Conservation (phyloP, 1,140 invertebrate species). For the Hestina assimilis region DNA sequence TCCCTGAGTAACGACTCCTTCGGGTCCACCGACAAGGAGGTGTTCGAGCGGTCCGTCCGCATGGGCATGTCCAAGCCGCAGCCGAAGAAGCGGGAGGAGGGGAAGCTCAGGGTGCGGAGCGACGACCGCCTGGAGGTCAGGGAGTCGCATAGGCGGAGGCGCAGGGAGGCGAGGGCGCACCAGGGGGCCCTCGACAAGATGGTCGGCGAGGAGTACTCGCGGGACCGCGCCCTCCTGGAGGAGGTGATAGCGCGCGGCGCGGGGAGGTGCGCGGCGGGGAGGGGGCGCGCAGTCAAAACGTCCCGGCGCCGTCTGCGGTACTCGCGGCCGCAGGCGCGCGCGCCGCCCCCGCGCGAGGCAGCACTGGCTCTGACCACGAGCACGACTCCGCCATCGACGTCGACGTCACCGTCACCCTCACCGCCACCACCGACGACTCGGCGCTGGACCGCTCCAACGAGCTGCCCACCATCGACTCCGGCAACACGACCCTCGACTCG, state of each 20-base stretch:
- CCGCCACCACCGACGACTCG: neutral
- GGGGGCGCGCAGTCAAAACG: constrained; percentile 57
- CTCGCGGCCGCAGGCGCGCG: constrained; percentile 67
- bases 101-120: constrained; percentile 33
- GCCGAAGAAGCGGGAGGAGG: constrained; percentile 43
- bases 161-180: constrained; percentile 24
- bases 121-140: constrained; percentile 36
- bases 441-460: constrained; percentile 30
- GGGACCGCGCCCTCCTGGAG: constrained; percentile 50
- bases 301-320: constrained; percentile 67
- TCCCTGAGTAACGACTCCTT: constrained; percentile 83
- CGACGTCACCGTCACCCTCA: neutral
- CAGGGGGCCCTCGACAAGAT: constrained; percentile 52
- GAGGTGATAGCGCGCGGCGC: constrained; percentile 59
- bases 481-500: constrained; percentile 41
- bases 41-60: constrained; percentile 89
- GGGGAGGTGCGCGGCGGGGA: constrained; percentile 24
- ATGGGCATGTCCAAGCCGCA: constrained; percentile 79
- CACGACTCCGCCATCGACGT: constrained; percentile 15
- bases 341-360: constrained; percentile 45
- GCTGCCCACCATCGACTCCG: constrained; percentile 35
- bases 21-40: constrained; percentile 84
- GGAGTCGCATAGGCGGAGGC: constrained; percentile 34
- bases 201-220: constrained; percentile 45
- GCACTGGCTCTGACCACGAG: constrained; percentile 38